A percentile compares a stretch with the other conserved stretches of the same genome.
Conservation (phyloP, 2,888 invertebrate genomes). For the Drosophila merina region DNA sequence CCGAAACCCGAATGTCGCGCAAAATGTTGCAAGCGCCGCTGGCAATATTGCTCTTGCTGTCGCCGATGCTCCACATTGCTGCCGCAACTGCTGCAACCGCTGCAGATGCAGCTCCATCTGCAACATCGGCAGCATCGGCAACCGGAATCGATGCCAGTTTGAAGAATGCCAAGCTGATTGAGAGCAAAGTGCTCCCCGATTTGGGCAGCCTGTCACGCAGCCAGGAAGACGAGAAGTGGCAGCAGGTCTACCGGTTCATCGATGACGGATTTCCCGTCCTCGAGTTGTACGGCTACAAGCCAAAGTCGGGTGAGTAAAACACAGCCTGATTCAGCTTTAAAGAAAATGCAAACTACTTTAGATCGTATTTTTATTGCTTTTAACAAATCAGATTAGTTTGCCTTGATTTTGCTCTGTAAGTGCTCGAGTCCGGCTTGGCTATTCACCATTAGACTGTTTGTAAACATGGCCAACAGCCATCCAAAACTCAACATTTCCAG, state of each 20-base stretch:
- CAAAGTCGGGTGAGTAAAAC: slow-evolving; percentile 78
- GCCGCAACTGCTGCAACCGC: slow-evolving; percentile 28
- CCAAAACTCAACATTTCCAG: slow-evolving; percentile 28
- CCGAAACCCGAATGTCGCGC: slow-evolving; percentile 61
- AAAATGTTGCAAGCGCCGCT: slow-evolving; percentile 77
- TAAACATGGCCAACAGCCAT: slow-evolving; percentile 54
- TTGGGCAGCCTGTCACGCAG: slow-evolving; percentile 64
- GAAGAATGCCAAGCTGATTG: slow-evolving; percentile 82
- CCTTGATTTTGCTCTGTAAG: slow-evolving; percentile 7
- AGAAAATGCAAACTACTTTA: background rate
- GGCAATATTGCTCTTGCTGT: slow-evolving; percentile 65
- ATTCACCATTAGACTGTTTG: slow-evolving; percentile 49
- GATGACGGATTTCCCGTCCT: slow-evolving; percentile 83
- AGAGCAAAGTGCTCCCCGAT: slow-evolving; percentile 82
- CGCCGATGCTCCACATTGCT: slow-evolving; percentile 53
- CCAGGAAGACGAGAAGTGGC: slow-evolving; percentile 82
- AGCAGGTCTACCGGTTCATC: slow-evolving; percentile 81
- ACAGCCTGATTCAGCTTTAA: background rate
- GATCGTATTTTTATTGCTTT: background rate
- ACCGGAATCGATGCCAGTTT: slow-evolving; percentile 80
- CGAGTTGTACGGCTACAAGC: slow-evolving; percentile 82
- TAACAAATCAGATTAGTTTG: background rate
- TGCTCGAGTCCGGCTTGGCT: background rate
- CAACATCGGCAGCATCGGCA: slow-evolving; percentile 43
- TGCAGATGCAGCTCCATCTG: slow-evolving; percentile 20